Conservation (phyloP, 2,888 invertebrate genomes). For the Slavum lentiscoides region DNA sequence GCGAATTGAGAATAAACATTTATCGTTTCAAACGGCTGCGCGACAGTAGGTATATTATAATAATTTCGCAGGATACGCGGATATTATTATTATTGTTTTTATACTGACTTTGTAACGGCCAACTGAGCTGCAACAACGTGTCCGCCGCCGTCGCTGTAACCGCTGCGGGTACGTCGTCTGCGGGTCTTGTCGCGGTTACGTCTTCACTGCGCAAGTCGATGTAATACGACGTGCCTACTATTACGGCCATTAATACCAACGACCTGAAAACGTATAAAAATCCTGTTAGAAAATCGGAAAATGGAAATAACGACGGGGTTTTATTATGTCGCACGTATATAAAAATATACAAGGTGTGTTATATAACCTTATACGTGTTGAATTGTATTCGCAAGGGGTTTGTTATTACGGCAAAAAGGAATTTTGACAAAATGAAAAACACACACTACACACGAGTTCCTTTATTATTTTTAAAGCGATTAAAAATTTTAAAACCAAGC, state of each 20-base stretch:
- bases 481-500: no score
- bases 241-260: constrained; percentile 26
- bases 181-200: not conserved
- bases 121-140: constrained; percentile 21
- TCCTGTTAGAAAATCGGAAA: not conserved
- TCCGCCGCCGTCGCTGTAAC: not conserved
- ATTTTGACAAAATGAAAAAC: no score
- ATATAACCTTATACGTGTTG: no score
- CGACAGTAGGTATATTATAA: not conserved
- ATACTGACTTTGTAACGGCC: constrained; percentile 37
- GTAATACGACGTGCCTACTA: constrained; percentile 35
- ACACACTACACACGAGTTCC: no score
- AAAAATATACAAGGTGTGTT: not conserved
- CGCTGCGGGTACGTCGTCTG: not conserved
- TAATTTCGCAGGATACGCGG: not conserved
- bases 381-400: no score
- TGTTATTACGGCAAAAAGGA: no score
- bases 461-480: no score
- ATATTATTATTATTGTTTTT: not conserved
- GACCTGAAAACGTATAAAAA: constrained; percentile 14
- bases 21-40: not conserved
- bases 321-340: not conserved
- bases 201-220: not conserved
- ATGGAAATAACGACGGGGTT: not conserved
- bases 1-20: no score